Evolutionary conservation across 2,888 invertebrate genomes (phyloP).

Genomic region (Uloborus plumipes): DNA sequence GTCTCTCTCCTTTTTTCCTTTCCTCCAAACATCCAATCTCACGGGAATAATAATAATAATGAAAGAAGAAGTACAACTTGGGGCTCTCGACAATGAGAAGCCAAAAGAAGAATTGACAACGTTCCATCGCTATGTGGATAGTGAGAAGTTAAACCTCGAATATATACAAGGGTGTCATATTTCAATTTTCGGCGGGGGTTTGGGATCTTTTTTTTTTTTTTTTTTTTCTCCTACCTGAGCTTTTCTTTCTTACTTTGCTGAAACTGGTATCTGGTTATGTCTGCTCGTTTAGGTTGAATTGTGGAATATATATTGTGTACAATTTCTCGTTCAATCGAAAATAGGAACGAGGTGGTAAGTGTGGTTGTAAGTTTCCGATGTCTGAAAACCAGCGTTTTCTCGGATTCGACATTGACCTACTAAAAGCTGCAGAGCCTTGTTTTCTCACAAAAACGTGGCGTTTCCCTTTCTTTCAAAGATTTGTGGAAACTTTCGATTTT

Average conservation of each 20-base stretch:
- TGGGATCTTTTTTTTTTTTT: conserved; percentile 6
- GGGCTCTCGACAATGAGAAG: neutral
- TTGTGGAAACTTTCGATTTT: conserved; percentile 17
- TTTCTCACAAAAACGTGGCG: conserved; percentile 29
- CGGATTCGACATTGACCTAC: conserved; percentile 55
- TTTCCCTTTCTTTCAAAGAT: conserved; percentile 35
- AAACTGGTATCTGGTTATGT: conserved; percentile 1
- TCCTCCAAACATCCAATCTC: conserved; percentile 39
- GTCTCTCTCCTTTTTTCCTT: conserved; percentile 4
- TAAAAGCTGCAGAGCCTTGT: conserved; percentile 38
- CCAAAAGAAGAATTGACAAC: conserved; percentile 10
- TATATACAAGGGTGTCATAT: conserved; percentile 23
- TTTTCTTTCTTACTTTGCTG: neutral
- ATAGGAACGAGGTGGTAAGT: neutral
- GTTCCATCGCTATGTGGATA: conserved; percentile 2
- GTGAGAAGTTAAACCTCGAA: conserved; percentile 16
- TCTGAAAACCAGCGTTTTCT: neutral
- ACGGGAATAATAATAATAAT: conserved; percentile 61
- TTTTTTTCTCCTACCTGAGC: neutral
- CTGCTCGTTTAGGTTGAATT: conserved; percentile 26
- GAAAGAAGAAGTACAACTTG: conserved; percentile 26
- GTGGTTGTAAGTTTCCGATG: conserved; percentile 7
- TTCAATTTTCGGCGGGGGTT: conserved; percentile 26
- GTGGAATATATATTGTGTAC: conserved; percentile 11
- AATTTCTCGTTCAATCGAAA: neutral